Evolutionary conservation across 2,113 vertebrate genomes (phyloP).

Genomic region (Phainopepla nitens): DNA sequence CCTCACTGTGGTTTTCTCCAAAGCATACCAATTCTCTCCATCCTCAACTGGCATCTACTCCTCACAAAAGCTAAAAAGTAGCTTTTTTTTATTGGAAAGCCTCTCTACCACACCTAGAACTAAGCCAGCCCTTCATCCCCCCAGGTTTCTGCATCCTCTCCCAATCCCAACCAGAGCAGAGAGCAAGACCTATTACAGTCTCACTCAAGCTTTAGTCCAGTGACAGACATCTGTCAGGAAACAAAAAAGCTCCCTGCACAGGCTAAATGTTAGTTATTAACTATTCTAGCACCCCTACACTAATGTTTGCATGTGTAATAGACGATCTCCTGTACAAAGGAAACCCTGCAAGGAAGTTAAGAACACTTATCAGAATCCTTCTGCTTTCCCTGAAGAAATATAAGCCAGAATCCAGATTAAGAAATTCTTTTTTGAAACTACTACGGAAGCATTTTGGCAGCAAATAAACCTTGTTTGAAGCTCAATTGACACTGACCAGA

Average conservation of each 20-base stretch:
- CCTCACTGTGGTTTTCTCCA: background rate
- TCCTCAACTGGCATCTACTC: background rate
- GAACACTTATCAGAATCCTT: background rate
- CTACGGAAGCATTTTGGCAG: background rate
- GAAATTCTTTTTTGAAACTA: background rate
- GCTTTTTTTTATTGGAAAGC: background rate
- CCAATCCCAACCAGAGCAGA: background rate
- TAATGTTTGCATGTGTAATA: rapidly evolving
- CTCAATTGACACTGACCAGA: background rate
- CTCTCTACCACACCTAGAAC: background rate
- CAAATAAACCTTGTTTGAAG: background rate
- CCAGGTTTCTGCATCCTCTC: background rate
- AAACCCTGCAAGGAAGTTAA: background rate
- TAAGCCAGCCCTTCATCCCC: background rate
- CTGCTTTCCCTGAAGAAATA: background rate
- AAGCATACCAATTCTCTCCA: background rate
- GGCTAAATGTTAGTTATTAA: background rate
- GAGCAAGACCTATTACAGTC: background rate
- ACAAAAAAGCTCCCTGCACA: background rate
- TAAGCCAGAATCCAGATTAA: background rate
- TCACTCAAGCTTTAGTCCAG: background rate
- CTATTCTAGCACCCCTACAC: background rate
- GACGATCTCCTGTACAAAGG: background rate
- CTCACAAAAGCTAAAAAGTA: background rate
- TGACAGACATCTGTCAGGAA: background rate